Evolutionary conservation across 2,113 vertebrate species (phyloP).

Genomic region (Malurus cyaneus): DNA sequence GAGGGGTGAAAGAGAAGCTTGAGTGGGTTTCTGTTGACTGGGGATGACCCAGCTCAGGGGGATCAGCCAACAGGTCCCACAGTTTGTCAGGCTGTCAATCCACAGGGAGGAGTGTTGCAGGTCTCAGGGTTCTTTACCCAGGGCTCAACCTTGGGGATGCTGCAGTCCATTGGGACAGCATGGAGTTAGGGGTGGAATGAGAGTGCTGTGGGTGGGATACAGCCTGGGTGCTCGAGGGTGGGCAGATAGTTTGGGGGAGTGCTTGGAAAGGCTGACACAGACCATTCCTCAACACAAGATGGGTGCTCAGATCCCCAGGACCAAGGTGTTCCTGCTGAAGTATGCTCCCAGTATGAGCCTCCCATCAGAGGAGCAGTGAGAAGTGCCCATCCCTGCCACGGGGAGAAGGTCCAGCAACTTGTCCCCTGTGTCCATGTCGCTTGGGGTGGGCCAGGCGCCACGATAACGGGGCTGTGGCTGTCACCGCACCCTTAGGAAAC

Average conservation of each 20-base stretch:
- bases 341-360: background rate
- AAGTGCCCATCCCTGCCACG: background rate
- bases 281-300: background rate
- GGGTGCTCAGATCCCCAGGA: background rate
- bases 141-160: background rate
- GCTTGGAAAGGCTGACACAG: background rate
- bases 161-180: rapidly evolving
- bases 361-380: rapidly evolving
- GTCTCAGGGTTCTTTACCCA: background rate
- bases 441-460: conserved; percentile 14
- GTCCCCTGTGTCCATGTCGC: rapidly evolving
- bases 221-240: background rate
- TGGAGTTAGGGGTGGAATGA: background rate
- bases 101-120: rapidly evolving
- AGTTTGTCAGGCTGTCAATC: background rate
- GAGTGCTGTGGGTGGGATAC: background rate
- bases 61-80: background rate
- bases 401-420: background rate
- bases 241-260: background rate
- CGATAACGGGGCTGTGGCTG: conserved; percentile 43
- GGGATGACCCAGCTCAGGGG: background rate
- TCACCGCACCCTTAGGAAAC: conserved; percentile 68
- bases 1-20: background rate
- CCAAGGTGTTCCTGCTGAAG: background rate
- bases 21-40: background rate